phyloP scores from a whole-genome alignment of 92 coral and sea anemone genomes.

The Pocillopora meandrina region DNA sequence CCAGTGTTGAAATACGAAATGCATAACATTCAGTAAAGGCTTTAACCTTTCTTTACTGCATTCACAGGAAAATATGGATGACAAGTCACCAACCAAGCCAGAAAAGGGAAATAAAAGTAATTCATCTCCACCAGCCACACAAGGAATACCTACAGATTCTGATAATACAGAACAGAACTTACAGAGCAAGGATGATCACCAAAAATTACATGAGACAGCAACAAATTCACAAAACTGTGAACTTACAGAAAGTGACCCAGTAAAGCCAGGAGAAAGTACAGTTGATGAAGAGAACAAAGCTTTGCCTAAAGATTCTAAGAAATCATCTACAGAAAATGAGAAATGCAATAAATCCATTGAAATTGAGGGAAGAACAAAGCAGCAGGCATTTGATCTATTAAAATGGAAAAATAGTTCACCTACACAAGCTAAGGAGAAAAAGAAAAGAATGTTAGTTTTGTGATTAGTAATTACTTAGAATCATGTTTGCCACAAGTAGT shows the following conservation, averaged over 20 bases:
- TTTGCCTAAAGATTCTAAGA: neutral
- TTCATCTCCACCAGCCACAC: neutral
- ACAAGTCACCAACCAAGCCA: neutral
- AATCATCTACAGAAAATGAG: neutral
- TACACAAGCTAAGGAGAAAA: conserved; percentile 23
- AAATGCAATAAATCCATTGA: neutral
- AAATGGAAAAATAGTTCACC: conserved; percentile 21
- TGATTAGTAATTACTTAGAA: neutral
- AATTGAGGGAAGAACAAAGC: neutral
- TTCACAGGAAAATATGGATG: neutral
- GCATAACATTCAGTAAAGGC: neutral
- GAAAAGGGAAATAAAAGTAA: neutral
- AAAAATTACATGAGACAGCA: neutral
- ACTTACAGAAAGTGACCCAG: conserved; percentile 1
- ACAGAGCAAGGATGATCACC: neutral
- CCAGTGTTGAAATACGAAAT: no score
- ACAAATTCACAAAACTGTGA: neutral
- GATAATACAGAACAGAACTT: neutral
- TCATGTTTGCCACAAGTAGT: neutral
- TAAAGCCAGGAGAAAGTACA: conserved; percentile 1
- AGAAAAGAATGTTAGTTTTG: conserved; percentile 33
- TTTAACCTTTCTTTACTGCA: neutral
- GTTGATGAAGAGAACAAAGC: neutral
- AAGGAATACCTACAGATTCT: neutral
- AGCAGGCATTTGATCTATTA: neutral